phyloP scores from a whole-genome alignment of 2,888 invertebrate species.

The Trissoscelio sp. region DNA sequence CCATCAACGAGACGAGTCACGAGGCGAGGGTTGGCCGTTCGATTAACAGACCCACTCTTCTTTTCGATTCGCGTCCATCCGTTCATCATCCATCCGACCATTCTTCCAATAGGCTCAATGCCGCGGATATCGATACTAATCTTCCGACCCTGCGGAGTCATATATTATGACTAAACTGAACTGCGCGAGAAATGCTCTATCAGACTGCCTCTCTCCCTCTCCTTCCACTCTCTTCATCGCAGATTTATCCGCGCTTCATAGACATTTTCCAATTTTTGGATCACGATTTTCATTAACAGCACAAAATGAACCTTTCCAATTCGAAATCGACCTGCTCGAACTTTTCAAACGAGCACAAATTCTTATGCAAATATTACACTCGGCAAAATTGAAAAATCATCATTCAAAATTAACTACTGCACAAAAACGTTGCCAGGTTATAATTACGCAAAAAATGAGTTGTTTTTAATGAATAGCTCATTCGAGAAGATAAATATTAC shows the following conservation, averaged over 20 bases:
- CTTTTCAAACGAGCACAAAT: conserved; percentile 1
- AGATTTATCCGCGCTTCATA: conserved; percentile 15
- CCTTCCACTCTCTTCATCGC: not conserved
- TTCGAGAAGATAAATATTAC: no score
- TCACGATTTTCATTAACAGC: conserved; percentile 38
- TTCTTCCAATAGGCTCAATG: conserved; percentile 62
- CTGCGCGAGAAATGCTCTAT: conserved; percentile 37
- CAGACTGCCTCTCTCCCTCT: conserved; percentile 13
- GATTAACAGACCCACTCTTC: conserved; percentile 64
- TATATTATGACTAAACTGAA: conserved; percentile 49
- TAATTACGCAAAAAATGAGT: no score
- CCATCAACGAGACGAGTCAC: conserved; percentile 64
- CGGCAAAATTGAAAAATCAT: conserved; percentile 6
- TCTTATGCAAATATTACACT: conserved; percentile 26
- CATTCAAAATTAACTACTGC: no score
- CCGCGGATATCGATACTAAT: conserved; percentile 57
- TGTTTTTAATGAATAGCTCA: no score
- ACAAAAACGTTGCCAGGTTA: no score
- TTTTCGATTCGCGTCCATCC: conserved; percentile 65
- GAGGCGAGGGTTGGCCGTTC: conserved; percentile 63
- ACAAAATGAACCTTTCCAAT: conserved; percentile 15
- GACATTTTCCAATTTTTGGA: conserved; percentile 40
- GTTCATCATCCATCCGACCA: conserved; percentile 62
- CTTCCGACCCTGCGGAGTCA: conserved; percentile 57
- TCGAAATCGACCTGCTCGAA: conserved; percentile 11